Conservation (phyloP, 2,888 invertebrate species). For the Epirrita christyi region DNA sequence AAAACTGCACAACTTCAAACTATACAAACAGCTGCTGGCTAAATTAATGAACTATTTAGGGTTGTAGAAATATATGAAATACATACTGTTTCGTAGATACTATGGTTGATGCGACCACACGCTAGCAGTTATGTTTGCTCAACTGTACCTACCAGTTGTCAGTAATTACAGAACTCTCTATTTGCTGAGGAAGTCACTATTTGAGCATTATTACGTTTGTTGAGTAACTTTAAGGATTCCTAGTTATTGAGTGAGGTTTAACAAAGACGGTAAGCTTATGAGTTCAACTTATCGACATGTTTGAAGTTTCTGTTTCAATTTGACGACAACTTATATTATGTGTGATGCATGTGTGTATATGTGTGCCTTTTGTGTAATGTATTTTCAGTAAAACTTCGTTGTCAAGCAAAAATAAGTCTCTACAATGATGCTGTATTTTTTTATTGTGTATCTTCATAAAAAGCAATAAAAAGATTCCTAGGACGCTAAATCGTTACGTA, state of each 20-base stretch:
- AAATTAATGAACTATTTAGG: not conserved
- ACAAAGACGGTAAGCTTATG: conserved; percentile 7
- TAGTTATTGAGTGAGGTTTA: conserved; percentile 19
- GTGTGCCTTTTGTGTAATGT: too few species aligned
- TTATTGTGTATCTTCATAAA: too few species aligned
- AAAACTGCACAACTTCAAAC: too few species aligned
- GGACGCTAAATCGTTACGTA: too few species aligned
- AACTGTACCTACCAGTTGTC: conserved; percentile 56
- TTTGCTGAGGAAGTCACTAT: conserved; percentile 52
- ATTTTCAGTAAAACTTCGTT: too few species aligned
- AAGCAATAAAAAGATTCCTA: too few species aligned
- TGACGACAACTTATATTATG: too few species aligned
- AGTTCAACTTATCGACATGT: not conserved
- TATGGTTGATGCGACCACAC: conserved; percentile 55
- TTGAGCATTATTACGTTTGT: conserved; percentile 37
- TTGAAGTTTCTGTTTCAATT: too few species aligned
- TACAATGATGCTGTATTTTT: too few species aligned
- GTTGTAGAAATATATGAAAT: not conserved
- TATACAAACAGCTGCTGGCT: not conserved
- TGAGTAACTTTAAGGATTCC: conserved; percentile 40
- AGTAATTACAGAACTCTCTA: conserved; percentile 62
- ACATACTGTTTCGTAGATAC: conserved; percentile 15
- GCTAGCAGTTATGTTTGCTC: conserved; percentile 59
- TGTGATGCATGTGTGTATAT: too few species aligned
- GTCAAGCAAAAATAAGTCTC: too few species aligned